Percentiles rank a stretch among this genome's conserved stretches.
Conservation (phyloP, 1,140 invertebrate species). For the Dinoponera quadriceps region DNA sequence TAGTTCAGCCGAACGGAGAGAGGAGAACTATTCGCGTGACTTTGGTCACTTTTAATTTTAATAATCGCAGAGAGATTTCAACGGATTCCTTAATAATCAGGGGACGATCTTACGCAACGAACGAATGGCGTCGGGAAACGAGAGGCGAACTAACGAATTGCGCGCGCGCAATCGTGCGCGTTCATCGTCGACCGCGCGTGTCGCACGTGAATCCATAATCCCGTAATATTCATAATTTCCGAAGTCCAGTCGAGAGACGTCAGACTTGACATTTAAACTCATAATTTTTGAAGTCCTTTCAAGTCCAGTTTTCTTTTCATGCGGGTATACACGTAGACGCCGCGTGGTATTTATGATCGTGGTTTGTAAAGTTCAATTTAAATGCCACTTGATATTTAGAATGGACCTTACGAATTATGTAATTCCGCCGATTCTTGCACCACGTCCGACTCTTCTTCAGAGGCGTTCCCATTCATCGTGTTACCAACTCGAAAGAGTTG, state of each 20-base stretch:
- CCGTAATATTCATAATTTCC: neutral
- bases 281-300: neutral
- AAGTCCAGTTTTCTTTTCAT: no score
- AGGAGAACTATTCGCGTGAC: no score
- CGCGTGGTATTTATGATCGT: neutral
- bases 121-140: no score
- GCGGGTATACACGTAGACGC: neutral
- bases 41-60: no score
- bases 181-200: no score
- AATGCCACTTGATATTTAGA: conserved; percentile 1
- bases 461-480: neutral
- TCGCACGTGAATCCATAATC: no score
- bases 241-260: neutral
- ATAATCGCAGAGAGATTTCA: no score
- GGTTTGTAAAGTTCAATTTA: neutral
- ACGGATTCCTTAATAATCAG: no score
- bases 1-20: no score
- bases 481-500: neutral
- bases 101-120: no score
- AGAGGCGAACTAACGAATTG: no score
- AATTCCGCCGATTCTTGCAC: neutral
- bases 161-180: no score
- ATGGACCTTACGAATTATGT: neutral
- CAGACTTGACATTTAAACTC: conserved; percentile 24
- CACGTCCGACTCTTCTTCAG: neutral